Evolutionary conservation across 2,797 vertebrate genomes (phyloP), one percentile per base, ranked within the genome.

Genomic region (Paramormyrops hopkinsi): DNA sequence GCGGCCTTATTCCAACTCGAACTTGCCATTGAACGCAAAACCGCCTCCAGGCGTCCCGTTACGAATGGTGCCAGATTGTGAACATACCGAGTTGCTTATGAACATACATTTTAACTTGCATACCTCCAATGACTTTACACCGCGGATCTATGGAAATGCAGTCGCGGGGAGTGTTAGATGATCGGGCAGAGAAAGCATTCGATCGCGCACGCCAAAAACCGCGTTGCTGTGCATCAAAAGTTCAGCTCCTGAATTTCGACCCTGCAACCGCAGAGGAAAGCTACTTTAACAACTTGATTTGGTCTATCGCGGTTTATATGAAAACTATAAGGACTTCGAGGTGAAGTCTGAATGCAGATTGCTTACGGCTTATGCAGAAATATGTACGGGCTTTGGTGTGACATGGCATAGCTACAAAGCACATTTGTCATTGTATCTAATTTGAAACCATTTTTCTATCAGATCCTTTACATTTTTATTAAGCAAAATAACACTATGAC

Each of bases 1-100:
- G 11, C 65, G 65, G 25, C 29, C 73, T 46, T 17, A 73, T 73
- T 73, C 29, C 65, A 37, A 73, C 89, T 90, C 87, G 85, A 87
- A 87, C 85, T 89, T 73, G 50, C 84, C 83, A 33, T 54, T 89
- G 88, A 83, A 29, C 88, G 11, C 59, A 59, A 84, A 51, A 51
- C 25, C 33, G 73, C 53, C 65, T 14, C 65, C 4, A 37, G 29
- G 65, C 65, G 12, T 73, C 65, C 65, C 65, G 14, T 37, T 33
- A 69, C 62, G 11, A 33, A 33, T 33, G 65, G 51, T 41, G 50
- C 54, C 50, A 59, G 44, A 59, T 84, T n/a, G 73, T 56, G 51
- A 84, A 84, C 76, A 59, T 44, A 25, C 76, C n/a, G 37, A 88
- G 41, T 69, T 65, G 14, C 9, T 50, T 84, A 54, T 37, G 12